phyloP scores from a whole-genome alignment of 2,113 vertebrate species.

The Tursiops truncatus region DNA sequence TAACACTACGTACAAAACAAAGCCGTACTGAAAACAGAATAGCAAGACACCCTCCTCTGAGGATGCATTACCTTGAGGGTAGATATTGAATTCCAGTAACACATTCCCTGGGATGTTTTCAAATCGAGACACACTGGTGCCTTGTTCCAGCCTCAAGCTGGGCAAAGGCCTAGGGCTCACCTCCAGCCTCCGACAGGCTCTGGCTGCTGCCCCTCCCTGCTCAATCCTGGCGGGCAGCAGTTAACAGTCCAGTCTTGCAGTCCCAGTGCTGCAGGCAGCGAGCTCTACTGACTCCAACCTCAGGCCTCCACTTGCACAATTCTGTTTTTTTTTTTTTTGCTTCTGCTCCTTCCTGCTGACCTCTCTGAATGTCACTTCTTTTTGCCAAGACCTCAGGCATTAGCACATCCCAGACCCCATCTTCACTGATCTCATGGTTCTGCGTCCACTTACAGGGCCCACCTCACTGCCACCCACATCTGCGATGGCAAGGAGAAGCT shows the following conservation, averaged over 20 bases:
- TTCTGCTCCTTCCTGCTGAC: not conserved
- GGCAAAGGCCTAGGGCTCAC: not conserved
- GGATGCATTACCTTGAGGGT: not conserved
- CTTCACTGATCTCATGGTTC: not conserved
- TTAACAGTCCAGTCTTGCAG: not conserved
- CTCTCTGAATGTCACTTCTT: not conserved
- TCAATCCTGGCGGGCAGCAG: not conserved
- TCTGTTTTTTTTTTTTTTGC: not conserved
- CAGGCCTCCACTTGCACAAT: not conserved
- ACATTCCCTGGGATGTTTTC: not conserved
- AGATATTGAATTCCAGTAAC: not conserved
- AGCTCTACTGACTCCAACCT: not conserved
- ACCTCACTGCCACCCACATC: not conserved
- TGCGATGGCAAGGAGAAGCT: not conserved
- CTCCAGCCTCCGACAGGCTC: not conserved
- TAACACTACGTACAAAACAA: not conserved
- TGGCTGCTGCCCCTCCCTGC: not conserved
- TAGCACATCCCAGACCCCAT: not conserved
- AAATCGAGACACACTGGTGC: constrained; percentile 21
- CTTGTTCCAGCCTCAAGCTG: not conserved
- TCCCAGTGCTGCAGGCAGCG: not conserved
- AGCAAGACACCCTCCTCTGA: not conserved
- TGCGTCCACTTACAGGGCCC: not conserved
- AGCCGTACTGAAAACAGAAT: not conserved
- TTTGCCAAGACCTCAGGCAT: not conserved